Evolutionary conservation across 2,888 invertebrate species (phyloP), one percentile per base, ranked within the genome.

Genomic region (Leucania comma): DNA sequence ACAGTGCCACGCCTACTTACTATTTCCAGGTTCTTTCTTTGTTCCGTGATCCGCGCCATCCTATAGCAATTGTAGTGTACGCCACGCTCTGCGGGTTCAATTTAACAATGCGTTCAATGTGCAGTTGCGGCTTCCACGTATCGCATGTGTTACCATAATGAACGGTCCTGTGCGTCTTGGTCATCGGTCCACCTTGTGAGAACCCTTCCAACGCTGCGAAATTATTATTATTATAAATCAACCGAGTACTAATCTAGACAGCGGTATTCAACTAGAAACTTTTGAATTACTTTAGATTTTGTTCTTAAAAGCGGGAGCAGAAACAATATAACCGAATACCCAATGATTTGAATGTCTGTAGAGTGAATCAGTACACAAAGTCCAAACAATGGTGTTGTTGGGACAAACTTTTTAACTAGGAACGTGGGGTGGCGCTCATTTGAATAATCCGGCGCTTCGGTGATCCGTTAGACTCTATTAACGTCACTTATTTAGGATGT

Each of bases 381-480:
- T 78, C 79, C 83, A 72, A 80, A 83, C 83, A 83, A 83, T 77
- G 68, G 68, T 85, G 85, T 83, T 83, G 85, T 82, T 84, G 72
- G 56, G 60, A 67, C 65, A 64, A 85, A 85, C 73, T 85, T 83
- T 85, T 85, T 85, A 83, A 85, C 85, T 83, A 72, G 77, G 58
- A 75, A 65, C 71, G 83, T 72, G 77, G 83, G 73, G 84, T 59
- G 67, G 68, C 38, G 62, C 83, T 86, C 80, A 87, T 87, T 87
- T 87, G 78, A 87, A 87, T 87, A 87, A 87, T 87, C 84, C 73
- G 67, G 72, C 70, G 77, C 78, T 78, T 83, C 86, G 75, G 72
- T 79, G 86, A 86, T 86, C 86, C 75, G 86, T 82, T 81, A 76
- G 72, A 78, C 70, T 75, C 78, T 82, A 88, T 88, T 85, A 85